Evolutionary conservation across 2,113 vertebrate genomes (phyloP).

Genomic region (Haplochromis burtoni): DNA sequence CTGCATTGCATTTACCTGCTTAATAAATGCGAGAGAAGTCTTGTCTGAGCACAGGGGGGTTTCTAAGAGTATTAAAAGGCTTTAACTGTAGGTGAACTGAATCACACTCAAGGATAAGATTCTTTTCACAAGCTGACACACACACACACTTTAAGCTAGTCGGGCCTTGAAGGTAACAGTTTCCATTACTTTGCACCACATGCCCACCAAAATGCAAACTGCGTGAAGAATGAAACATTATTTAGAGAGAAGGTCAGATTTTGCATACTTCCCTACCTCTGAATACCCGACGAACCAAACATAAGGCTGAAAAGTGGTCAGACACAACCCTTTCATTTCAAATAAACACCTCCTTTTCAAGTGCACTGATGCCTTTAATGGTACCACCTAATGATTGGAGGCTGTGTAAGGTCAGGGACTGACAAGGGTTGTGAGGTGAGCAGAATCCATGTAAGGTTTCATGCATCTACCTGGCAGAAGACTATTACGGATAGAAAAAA

Average conservation of each 20-base stretch:
- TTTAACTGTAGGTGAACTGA: background rate
- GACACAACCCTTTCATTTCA: background rate
- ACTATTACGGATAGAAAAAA: background rate
- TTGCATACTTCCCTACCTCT: background rate
- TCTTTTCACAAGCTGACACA: background rate
- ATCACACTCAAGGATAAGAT: background rate
- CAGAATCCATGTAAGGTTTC: background rate
- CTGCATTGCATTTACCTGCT: background rate
- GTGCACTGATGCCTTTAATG: background rate
- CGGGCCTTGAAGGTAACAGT: background rate
- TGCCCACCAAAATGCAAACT: background rate
- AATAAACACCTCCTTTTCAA: background rate
- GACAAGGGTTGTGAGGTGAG: background rate
- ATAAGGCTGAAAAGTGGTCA: background rate
- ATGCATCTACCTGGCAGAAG: background rate
- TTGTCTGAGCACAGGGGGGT: background rate
- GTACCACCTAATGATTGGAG: background rate
- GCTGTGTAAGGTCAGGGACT: background rate
- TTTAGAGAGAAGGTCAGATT: background rate
- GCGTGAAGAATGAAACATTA: background rate
- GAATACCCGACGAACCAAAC: background rate
- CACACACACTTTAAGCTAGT: background rate
- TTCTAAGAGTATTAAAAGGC: background rate
- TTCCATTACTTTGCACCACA: background rate
- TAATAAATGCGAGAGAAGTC: background rate